Percentiles rank a stretch among this genome's conserved stretches.
These are phyloP conservation scores for Sanderia malayensis DNA, from an alignment of 30 jellyfish, hydroid and myxozoan genomes.

Conservation along the genomic window DNA sequence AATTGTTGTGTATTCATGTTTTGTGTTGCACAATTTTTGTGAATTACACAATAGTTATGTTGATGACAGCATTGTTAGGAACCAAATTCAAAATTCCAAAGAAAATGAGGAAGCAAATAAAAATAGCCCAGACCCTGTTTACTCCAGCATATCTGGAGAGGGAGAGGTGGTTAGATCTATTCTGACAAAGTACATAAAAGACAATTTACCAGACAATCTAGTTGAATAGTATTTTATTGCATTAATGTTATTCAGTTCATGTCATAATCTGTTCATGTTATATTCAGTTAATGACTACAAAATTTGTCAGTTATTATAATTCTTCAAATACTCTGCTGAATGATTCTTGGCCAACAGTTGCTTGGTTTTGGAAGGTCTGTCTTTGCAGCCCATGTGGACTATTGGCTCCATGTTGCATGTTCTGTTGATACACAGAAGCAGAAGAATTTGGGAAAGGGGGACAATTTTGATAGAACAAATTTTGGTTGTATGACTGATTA, in stretches of 20 bases:
- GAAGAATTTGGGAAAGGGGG: background rate
- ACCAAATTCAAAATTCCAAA: constrained; percentile 6
- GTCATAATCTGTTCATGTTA: background rate
- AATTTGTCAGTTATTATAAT: background rate
- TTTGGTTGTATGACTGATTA: constrained; percentile 39
- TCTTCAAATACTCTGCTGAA: background rate
- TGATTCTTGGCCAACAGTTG: background rate
- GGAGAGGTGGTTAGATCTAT: background rate
- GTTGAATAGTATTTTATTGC: background rate
- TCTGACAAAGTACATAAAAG: background rate
- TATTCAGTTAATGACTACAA: too few species aligned
- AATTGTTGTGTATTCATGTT: constrained; percentile 51
- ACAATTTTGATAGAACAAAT: background rate
- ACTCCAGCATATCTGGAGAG: constrained; percentile 3
- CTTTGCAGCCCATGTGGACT: background rate
- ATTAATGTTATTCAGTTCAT: background rate
- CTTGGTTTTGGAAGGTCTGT: background rate
- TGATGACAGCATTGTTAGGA: constrained; percentile 24
- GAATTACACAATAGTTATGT: constrained; percentile 11
- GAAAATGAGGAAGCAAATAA: background rate
- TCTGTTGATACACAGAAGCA: background rate
- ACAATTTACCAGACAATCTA: background rate
- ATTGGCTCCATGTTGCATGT: background rate
- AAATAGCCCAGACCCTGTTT: constrained; percentile 8
- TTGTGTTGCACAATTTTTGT: constrained; percentile 63